These are phyloP conservation scores for Fabriciana adippe DNA, from an alignment of 2,888 invertebrate genomes.

Conservation along the genomic window DNA sequence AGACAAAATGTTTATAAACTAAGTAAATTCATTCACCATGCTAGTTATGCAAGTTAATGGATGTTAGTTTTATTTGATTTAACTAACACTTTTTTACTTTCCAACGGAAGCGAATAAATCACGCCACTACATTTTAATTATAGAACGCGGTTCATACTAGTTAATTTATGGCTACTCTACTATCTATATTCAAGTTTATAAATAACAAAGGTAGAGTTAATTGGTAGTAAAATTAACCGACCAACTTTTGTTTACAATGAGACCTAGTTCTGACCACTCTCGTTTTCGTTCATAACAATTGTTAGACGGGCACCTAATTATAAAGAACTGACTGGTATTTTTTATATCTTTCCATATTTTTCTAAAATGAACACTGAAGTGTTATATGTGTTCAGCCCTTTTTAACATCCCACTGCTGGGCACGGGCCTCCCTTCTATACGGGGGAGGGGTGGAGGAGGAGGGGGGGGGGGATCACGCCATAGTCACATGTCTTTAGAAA, in stretches of 20 bases:
- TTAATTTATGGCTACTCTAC: conserved; percentile 30
- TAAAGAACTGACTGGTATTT: too few relatives aligned
- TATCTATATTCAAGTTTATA: conserved; percentile 29
- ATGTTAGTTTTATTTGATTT: background rate
- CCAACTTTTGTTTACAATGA: conserved; percentile 26
- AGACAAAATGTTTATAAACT: too few relatives aligned
- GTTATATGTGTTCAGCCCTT: too few relatives aligned
- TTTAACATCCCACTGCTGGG: too few relatives aligned
- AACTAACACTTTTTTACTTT: conserved; percentile 1
- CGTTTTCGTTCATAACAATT: background rate
- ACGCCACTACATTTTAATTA: conserved; percentile 31
- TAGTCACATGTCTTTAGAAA: too few relatives aligned
- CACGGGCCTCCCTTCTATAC: too few relatives aligned
- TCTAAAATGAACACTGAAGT: too few relatives aligned
- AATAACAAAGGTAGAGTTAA: conserved; percentile 32
- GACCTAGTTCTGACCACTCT: conserved; percentile 2
- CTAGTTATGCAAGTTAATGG: too few relatives aligned
- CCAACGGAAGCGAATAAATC: conserved; percentile 26
- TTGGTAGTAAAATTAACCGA: conserved; percentile 31
- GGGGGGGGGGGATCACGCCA: too few relatives aligned
- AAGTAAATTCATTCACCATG: too few relatives aligned
- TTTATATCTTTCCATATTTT: too few relatives aligned
- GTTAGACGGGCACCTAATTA: background rate
- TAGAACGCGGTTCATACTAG: conserved; percentile 25
- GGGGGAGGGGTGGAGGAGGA: too few relatives aligned